A percentile compares a stretch with the other conserved stretches of the same genome.
phyloP scores from a whole-genome alignment of 2,888 invertebrate genomes.

The Dryobota labecula region DNA sequence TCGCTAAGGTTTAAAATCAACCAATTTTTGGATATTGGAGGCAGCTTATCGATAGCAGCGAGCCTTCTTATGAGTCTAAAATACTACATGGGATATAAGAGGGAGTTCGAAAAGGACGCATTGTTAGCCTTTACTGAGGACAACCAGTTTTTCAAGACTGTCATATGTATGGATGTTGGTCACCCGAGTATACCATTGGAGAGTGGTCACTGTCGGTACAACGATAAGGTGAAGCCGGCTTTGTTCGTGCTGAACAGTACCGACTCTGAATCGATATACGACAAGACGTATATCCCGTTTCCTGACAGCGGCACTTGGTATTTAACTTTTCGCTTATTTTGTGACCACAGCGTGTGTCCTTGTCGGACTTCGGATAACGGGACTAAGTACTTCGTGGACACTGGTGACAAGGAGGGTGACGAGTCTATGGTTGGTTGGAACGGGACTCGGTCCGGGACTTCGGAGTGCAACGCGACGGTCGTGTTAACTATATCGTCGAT shows the following conservation, averaged over 20 bases:
- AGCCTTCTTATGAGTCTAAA: conserved; percentile 92
- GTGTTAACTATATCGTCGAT: conserved; percentile 93
- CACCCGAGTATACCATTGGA: conserved; percentile 91
- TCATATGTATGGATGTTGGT: conserved; percentile 91
- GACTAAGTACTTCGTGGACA: conserved; percentile 86
- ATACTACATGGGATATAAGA: conserved; percentile 86
- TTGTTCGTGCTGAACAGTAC: conserved; percentile 92
- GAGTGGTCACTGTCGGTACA: conserved; percentile 91
- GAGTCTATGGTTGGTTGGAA: conserved; percentile 76
- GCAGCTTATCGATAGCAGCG: conserved; percentile 93
- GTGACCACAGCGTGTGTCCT: conserved; percentile 89
- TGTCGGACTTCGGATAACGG: conserved; percentile 85
- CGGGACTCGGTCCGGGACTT: conserved; percentile 84
- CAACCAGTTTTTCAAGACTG: conserved; percentile 89
- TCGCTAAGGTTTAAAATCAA: conserved; percentile 93
- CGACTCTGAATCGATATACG: conserved; percentile 91
- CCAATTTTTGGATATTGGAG: conserved; percentile 94
- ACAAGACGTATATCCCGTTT: conserved; percentile 93
- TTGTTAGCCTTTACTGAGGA: conserved; percentile 85
- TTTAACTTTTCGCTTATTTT: conserved; percentile 93
- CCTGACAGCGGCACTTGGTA: conserved; percentile 97
- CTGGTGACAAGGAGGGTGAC: conserved; percentile 75
- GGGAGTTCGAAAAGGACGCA: conserved; percentile 73
- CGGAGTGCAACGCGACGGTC: conserved; percentile 91
- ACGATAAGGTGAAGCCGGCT: conserved; percentile 88